These are phyloP conservation scores for Huso huso DNA, from an alignment of 2,797 vertebrate genomes.

Conservation along the genomic window DNA sequence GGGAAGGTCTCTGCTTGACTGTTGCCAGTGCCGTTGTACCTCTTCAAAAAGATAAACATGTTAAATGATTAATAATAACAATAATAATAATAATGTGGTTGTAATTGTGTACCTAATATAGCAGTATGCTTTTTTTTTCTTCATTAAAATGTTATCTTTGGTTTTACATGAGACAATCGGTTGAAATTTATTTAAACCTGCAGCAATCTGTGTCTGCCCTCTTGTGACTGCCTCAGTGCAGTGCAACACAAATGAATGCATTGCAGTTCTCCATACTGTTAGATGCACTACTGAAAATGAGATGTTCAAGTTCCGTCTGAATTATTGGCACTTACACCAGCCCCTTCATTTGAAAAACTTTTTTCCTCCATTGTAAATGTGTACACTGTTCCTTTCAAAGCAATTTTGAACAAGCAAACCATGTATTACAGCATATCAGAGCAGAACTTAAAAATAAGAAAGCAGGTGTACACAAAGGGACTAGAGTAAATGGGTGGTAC, in stretches of 20 bases:
- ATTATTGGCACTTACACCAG: background rate
- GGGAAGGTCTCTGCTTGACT: too few species aligned
- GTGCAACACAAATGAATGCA: background rate
- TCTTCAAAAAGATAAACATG: too few species aligned
- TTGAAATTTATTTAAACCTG: background rate
- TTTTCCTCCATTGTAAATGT: background rate
- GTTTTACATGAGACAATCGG: background rate
- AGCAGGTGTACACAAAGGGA: too few species aligned
- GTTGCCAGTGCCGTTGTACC: too few species aligned
- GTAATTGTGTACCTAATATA: background rate
- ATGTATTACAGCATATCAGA: too few species aligned
- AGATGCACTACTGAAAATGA: background rate
- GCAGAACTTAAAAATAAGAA: too few species aligned
- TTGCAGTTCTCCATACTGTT: background rate
- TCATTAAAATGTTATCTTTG: background rate
- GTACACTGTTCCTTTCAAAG: background rate
- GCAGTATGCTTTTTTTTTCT: background rate
- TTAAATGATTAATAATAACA: background rate
- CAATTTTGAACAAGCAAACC: background rate
- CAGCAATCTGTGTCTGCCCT: background rate
- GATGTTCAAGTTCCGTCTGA: background rate
- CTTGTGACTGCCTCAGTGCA: conserved; percentile 1
- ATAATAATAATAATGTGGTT: background rate
- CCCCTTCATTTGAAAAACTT: background rate
- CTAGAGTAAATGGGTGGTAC: too few species aligned